Evolutionary conservation across 2,113 vertebrate genomes (phyloP).

Genomic region (Tetraodon nigroviridis): DNA sequence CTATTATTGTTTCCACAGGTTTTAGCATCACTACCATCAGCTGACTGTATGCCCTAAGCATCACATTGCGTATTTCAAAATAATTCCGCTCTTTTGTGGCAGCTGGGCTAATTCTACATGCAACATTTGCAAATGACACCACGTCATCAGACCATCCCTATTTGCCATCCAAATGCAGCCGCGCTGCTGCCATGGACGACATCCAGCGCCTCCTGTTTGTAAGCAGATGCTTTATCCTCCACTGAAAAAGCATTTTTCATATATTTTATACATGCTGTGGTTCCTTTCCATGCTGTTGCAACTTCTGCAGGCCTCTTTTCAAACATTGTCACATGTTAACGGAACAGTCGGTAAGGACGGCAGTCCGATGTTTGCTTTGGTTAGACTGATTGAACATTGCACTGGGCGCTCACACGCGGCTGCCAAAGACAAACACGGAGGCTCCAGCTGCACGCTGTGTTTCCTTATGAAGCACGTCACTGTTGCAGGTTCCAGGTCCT

Average conservation of each 20-base stretch:
- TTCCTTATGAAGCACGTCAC: neutral
- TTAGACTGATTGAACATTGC: neutral
- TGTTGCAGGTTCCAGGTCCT: too few species aligned
- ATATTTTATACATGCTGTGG: too few species aligned
- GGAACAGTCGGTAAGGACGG: neutral
- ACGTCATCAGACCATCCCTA: neutral
- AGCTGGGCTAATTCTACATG: neutral
- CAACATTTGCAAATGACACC: constrained; percentile 14
- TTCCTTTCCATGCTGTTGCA: neutral
- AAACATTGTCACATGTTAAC: neutral
- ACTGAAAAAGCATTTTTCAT: too few species aligned
- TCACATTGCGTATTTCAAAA: too few species aligned
- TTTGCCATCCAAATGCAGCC: constrained; percentile 3
- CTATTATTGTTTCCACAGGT: neutral
- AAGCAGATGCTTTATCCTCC: too few species aligned
- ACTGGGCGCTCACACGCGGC: neutral
- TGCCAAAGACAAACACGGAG: neutral
- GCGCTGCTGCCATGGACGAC: too few species aligned
- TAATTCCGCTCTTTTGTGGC: neutral
- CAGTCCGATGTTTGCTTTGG: constrained; percentile 33
- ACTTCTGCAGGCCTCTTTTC: neutral
- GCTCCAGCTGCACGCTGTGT: neutral
- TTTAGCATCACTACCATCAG: neutral
- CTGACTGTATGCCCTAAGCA: too few species aligned
- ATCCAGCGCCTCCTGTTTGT: too few species aligned